Evolutionary conservation across 2,888 invertebrate species (phyloP).

Genomic region (Calephelis perditalis): DNA sequence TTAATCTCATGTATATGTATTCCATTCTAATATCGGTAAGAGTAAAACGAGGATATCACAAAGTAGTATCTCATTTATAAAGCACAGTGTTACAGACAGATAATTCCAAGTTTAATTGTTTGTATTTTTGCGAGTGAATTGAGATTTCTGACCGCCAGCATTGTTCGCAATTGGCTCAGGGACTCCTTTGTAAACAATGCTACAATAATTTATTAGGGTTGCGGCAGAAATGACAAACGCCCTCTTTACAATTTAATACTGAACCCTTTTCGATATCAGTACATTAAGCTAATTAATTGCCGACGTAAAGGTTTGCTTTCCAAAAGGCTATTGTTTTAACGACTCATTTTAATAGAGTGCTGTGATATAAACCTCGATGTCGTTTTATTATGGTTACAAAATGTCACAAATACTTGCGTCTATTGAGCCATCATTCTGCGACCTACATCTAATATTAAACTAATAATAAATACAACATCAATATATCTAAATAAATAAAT

Average conservation of each 20-base stretch:
- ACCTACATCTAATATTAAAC: no score
- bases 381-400: no score
- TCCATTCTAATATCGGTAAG: no score
- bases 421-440: no score
- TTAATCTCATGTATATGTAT: no score
- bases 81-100: neutral
- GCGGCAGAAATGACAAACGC: slow-evolving; percentile 27
- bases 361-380: neutral
- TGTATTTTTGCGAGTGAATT: slow-evolving; percentile 8
- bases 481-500: no score
- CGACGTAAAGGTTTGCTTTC: slow-evolving; percentile 9
- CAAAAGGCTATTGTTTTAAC: slow-evolving; percentile 10
- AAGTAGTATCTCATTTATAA: neutral
- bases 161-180: slow-evolving; percentile 8
- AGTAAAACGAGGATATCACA: neutral
- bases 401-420: no score
- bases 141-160: slow-evolving; percentile 6
- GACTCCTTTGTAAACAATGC: slow-evolving; percentile 19
- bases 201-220: slow-evolving; percentile 30
- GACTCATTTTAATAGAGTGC: slow-evolving; percentile 9
- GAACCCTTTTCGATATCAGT: slow-evolving; percentile 13
- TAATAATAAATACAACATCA: no score
- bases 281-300: slow-evolving; percentile 14
- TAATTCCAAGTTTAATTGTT: slow-evolving; percentile 8
- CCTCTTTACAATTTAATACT: slow-evolving; percentile 18